Conservation (phyloP, 1,140 invertebrate genomes). For the Lepidotrigona ventralis region DNA sequence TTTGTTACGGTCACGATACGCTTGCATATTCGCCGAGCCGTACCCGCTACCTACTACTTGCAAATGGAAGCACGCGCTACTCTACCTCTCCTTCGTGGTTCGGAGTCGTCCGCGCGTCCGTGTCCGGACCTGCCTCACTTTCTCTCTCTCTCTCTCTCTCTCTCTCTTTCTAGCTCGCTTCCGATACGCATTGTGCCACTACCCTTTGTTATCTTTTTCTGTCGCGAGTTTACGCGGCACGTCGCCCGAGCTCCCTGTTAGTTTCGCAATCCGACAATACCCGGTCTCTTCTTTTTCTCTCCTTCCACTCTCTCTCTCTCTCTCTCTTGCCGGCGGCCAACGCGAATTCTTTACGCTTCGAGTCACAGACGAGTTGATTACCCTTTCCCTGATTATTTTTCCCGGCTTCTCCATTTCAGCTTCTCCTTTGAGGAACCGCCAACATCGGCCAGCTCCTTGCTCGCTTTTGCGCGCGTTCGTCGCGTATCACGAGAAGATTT, state of each 20-base stretch:
- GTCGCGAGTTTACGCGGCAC: conserved; percentile 62
- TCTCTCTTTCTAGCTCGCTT: background rate
- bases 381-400: conserved; percentile 21
- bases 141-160: too few species aligned
- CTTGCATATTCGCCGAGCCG: conserved; percentile 14
- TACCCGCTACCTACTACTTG: background rate
- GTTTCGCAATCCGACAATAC: conserved; percentile 14
- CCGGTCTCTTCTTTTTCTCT: background rate
- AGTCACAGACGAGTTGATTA: conserved; percentile 1
- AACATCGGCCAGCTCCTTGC: too few species aligned
- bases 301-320: background rate
- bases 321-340: background rate
- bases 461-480: background rate
- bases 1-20: conserved; percentile 40
- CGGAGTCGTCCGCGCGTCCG: background rate
- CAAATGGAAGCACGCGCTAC: conserved; percentile 26
- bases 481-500: background rate
- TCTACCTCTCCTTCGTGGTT: background rate
- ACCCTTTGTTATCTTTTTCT: conserved; percentile 64
- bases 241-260: conserved; percentile 22
- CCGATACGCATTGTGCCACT: conserved; percentile 64
- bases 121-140: background rate
- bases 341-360: background rate
- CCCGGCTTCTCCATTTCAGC: background rate
- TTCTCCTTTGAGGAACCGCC: background rate